phyloP scores from a whole-genome alignment of 2,888 invertebrate species.

The Cheilosia variabilis region DNA sequence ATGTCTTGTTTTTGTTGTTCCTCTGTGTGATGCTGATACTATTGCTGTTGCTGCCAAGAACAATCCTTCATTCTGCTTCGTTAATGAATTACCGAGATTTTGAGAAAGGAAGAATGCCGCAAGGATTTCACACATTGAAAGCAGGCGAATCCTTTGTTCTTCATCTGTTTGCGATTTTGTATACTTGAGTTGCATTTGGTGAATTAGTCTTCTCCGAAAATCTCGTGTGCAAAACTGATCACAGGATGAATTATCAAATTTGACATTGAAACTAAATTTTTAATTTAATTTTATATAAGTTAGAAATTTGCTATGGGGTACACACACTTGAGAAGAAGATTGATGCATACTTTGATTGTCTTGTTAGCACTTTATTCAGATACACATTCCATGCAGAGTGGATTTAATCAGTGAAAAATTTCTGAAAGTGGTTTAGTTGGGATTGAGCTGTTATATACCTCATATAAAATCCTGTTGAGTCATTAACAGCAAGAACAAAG shows the following conservation, averaged over 20 bases:
- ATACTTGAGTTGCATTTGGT: constrained; percentile 20
- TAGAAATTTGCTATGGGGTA: neutral
- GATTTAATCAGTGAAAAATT: neutral
- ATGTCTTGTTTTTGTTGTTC: constrained; percentile 17
- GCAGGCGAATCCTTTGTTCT: constrained; percentile 44
- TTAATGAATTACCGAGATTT: constrained; percentile 65
- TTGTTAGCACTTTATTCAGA: constrained; percentile 55
- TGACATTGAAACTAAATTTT: constrained; percentile 45
- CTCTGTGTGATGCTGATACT: neutral
- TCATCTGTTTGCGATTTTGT: constrained; percentile 17
- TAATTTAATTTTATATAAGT: constrained; percentile 30
- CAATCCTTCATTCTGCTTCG: constrained; percentile 56
- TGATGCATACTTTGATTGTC: constrained; percentile 3
- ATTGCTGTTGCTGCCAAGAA: constrained; percentile 4
- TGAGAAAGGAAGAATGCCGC: constrained; percentile 36
- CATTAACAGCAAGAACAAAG: constrained; percentile 11
- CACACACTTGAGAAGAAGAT: neutral
- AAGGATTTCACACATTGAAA: constrained; percentile 17
- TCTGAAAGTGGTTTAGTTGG: neutral
- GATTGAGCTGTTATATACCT: too few species aligned
- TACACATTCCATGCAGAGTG: neutral
- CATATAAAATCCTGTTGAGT: constrained; percentile 25
- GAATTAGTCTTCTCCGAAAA: neutral
- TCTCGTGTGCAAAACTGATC: constrained; percentile 55
- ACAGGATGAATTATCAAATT: constrained; percentile 16